Percentiles rank a stretch among this genome's conserved stretches.
phyloP scores from a whole-genome alignment of 2,797 vertebrate species.

The Cyprinodon diabolis region DNA sequence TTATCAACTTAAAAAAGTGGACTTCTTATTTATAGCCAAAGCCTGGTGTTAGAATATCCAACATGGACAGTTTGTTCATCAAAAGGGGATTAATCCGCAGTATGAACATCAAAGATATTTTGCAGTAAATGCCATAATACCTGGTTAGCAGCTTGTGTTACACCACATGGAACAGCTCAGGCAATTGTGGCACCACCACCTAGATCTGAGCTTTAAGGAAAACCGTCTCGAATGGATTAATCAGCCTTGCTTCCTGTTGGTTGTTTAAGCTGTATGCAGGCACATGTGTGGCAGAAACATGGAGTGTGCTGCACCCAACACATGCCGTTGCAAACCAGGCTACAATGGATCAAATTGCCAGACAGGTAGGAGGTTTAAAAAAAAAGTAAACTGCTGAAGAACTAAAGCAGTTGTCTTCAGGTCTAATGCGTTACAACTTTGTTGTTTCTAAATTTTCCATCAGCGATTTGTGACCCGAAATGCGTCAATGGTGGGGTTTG shows the following conservation, averaged over 20 bases:
- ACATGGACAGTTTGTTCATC: background rate
- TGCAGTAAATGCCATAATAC: background rate
- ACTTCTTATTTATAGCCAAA: too few species aligned
- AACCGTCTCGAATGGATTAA: background rate
- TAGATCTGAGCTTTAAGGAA: too few species aligned
- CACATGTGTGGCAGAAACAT: conserved; percentile 77
- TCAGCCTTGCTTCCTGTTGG: conserved; percentile 1
- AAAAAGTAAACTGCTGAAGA: background rate
- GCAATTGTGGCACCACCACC: background rate
- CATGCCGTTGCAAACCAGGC: conserved; percentile 77
- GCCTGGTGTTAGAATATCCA: too few species aligned
- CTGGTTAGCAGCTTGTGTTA: background rate
- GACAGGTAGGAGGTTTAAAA: conserved; percentile 56
- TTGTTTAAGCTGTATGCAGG: conserved; percentile 75
- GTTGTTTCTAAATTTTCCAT: background rate
- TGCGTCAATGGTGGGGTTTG: conserved; percentile 64
- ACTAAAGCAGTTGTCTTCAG: background rate
- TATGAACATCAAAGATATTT: background rate
- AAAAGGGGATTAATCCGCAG: background rate
- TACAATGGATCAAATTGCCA: conserved; percentile 71
- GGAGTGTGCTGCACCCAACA: conserved; percentile 78
- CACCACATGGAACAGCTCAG: background rate
- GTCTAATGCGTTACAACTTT: background rate
- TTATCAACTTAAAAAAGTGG: too few species aligned
- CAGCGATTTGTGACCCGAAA: conserved; percentile 69